phyloP scores from a whole-genome alignment of 1,140 invertebrate genomes.

The Magallana angulata region DNA sequence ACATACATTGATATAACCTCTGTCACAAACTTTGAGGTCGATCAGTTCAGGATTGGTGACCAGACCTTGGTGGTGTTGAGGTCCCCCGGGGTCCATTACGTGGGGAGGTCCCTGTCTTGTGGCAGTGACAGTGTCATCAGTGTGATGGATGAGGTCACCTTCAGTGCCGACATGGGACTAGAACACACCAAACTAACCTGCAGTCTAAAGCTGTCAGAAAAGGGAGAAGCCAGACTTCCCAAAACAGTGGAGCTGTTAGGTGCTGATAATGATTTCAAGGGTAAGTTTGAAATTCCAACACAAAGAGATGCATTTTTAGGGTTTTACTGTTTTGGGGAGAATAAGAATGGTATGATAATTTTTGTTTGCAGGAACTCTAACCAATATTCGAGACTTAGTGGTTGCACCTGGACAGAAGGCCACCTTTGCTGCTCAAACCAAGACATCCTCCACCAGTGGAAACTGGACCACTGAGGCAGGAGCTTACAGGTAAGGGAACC shows the following conservation, averaged over 20 bases:
- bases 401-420: slow-evolving; percentile 67
- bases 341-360: too few species aligned
- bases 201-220: slow-evolving; percentile 66
- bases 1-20: slow-evolving; percentile 57
- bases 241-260: slow-evolving; percentile 67
- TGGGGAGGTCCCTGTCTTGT: slow-evolving; percentile 63
- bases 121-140: slow-evolving; percentile 59
- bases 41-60: slow-evolving; percentile 57
- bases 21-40: slow-evolving; percentile 39
- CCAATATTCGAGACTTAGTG: slow-evolving; percentile 68
- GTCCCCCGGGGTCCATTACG: slow-evolving; percentile 60
- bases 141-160: slow-evolving; percentile 64
- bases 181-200: slow-evolving; percentile 64
- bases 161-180: slow-evolving; percentile 67
- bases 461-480: slow-evolving; percentile 55
- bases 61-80: slow-evolving; percentile 56
- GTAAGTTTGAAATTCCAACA: slow-evolving; percentile 50
- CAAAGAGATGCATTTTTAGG: too few species aligned
- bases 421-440: slow-evolving; percentile 63
- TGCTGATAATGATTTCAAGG: slow-evolving; percentile 66
- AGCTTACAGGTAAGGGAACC: slow-evolving; percentile 57
- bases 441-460: slow-evolving; percentile 53
- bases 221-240: slow-evolving; percentile 67
- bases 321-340: too few species aligned
- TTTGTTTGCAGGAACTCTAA: slow-evolving; percentile 65